Percentiles rank a stretch among this genome's conserved stretches.
Conservation (phyloP, 2,113 vertebrate genomes). For the Hystrix cristata region DNA sequence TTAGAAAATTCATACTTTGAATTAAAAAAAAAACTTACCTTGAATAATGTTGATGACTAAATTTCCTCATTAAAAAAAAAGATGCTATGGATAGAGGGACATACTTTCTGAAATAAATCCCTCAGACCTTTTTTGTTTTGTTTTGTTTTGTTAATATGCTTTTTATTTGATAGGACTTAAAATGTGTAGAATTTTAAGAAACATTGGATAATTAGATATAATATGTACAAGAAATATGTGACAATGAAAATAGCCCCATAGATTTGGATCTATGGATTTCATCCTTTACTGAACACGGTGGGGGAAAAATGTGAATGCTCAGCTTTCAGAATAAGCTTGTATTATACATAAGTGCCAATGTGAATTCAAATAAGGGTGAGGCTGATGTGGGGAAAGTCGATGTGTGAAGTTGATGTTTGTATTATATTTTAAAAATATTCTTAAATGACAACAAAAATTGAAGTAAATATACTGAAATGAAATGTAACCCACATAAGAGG, state of each 20-base stretch:
- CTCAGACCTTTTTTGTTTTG: not conserved
- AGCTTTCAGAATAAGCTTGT: conserved; percentile 27
- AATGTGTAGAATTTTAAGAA: not conserved
- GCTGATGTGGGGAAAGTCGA: not conserved
- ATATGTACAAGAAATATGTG: not conserved
- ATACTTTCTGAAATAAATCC: conserved; percentile 16
- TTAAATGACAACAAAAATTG: conserved; percentile 30
- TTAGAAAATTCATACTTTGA: not conserved
- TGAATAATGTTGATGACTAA: not conserved
- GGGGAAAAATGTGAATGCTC: not conserved
- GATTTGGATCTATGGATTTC: not conserved
- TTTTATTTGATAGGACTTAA: not conserved
- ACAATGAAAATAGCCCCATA: not conserved
- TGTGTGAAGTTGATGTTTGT: not conserved
- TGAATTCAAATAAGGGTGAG: not conserved
- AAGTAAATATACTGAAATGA: not conserved
- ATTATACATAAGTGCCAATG: not conserved
- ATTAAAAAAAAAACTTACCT: too few relatives aligned
- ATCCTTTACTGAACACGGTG: conserved; percentile 23
- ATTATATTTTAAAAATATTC: conserved; percentile 20
- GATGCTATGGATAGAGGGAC: not conserved
- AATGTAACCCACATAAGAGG: conserved; percentile 18
- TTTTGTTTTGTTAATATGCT: not conserved
- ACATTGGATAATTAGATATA: not conserved
- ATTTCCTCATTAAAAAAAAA: not conserved